These are phyloP conservation scores for Triplophysa dalaica DNA, from an alignment of 2,113 vertebrate genomes.

Conservation along the genomic window DNA sequence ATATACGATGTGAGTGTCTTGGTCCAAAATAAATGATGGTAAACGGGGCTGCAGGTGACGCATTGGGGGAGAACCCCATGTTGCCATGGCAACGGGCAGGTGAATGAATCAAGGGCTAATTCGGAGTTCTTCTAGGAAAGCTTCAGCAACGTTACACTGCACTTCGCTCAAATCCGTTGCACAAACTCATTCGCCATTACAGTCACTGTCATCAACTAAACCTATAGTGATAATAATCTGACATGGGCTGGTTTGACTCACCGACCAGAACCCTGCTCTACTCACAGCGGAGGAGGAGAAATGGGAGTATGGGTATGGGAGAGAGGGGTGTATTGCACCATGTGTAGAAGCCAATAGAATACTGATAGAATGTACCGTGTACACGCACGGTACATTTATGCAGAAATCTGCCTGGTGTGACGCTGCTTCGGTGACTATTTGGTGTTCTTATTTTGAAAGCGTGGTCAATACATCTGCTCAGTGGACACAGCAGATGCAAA, in stretches of 20 bases:
- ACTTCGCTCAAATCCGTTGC: conserved; percentile 30
- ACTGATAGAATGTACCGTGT: conserved; percentile 17
- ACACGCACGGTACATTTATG: neutral
- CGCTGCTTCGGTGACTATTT: neutral
- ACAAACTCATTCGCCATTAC: conserved; percentile 22
- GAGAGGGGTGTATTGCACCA: conserved; percentile 17
- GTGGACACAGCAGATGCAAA: conserved; percentile 42
- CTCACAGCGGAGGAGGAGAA: conserved; percentile 32
- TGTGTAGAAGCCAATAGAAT: conserved; percentile 33
- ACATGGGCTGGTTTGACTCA: conserved; percentile 43
- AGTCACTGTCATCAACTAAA: conserved; percentile 26
- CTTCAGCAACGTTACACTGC: conserved; percentile 52
- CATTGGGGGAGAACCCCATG: conserved; percentile 72
- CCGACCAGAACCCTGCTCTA: conserved; percentile 51
- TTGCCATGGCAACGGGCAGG: conserved; percentile 78
- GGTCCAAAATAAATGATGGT: conserved; percentile 47
- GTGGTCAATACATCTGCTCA: conserved; percentile 50
- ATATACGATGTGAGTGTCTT: conserved; percentile 3
- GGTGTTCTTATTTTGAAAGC: conserved; percentile 12
- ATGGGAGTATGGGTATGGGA: conserved; percentile 6
- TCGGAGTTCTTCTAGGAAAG: conserved; percentile 60
- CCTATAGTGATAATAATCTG: conserved; percentile 28
- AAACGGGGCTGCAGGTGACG: conserved; percentile 74
- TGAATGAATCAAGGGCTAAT: conserved; percentile 66
- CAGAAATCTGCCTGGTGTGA: neutral